Evolutionary conservation across 2,113 vertebrate genomes (phyloP), one percentile per base, ranked within the genome.

Genomic region (Ceratotherium simum): DNA sequence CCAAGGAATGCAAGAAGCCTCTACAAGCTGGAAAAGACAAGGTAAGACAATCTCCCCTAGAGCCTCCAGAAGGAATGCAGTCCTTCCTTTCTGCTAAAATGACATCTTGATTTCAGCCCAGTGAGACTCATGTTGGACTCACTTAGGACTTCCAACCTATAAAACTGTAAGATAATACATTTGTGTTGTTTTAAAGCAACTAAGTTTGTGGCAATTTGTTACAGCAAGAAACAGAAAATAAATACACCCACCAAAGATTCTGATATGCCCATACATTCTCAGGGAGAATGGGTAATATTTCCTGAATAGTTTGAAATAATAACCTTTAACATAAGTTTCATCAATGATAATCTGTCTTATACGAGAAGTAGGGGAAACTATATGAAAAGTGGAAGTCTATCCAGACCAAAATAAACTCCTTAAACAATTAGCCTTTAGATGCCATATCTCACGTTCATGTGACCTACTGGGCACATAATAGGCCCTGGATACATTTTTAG

Each of bases 161-260:
- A 78, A 18, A 87, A 96, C 70, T 87, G 0, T 33, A 93, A 90
- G 23, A 65, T 88, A 84, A 89, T 70, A 80, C 36, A n/a, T 36
- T 18, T 79, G 14, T 39, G 20, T 58, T 85, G 8, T 64, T 80
- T 92, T n/a, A 94, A 94, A 42, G 64, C 18, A 64, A 92, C 5
- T 56, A 48, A 17, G 8, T 58, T 70, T n/a, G 3, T 67, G 56
- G 29, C 60, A 17, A 73, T 80, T 92, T 90, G 65, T 95, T 95
- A 93, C 2, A 46, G 70, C 6, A 93, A 20, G 65, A 86, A 81
- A 70, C 23, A 90, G 65, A 31, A 96, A 97, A 95, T n/a, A 62
- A 91, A 89, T 8, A 90, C 13, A 95, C 16, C 42, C 51, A 96
- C 8, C 29, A 36, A 90, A 70, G 73, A 56, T 69, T 11, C 51